Conservation (phyloP, 1,140 invertebrate genomes). For the Stegodyphus mimosarum region DNA sequence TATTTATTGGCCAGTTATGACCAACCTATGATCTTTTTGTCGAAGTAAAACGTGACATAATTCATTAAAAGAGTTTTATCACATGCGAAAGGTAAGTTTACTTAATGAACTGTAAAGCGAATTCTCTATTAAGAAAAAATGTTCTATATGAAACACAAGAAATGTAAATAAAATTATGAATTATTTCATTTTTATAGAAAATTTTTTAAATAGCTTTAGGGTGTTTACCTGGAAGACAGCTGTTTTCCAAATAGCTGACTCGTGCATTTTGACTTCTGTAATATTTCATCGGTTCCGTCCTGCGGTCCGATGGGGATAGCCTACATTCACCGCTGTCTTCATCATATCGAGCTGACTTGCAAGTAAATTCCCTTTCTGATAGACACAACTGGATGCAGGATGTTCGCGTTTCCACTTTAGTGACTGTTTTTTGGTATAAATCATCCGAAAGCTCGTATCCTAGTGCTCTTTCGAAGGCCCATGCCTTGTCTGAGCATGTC, state of each 20-base stretch:
- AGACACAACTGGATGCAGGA: slow-evolving; percentile 70
- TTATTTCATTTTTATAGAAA: too few species aligned
- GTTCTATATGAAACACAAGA: too few species aligned
- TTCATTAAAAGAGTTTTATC: too few species aligned
- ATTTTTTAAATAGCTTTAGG: neutral
- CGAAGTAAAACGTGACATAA: too few species aligned
- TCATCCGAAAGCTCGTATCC: slow-evolving; percentile 68
- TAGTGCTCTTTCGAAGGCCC: slow-evolving; percentile 70
- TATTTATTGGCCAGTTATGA: too few species aligned
- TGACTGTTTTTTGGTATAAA: slow-evolving; percentile 67
- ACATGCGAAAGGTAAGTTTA: too few species aligned
- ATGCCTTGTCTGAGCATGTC: slow-evolving; percentile 68
- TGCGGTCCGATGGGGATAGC: slow-evolving; percentile 68
- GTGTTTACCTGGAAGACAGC: slow-evolving; percentile 66
- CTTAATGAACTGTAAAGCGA: neutral
- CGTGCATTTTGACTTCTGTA: slow-evolving; percentile 66
- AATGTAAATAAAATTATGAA: too few species aligned
- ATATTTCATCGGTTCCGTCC: slow-evolving; percentile 68
- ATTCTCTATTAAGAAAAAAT: too few species aligned
- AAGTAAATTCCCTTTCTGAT: slow-evolving; percentile 66
- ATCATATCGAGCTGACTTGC: slow-evolving; percentile 71
- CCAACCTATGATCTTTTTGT: too few species aligned
- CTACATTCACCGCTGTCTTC: slow-evolving; percentile 68
- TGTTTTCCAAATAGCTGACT: slow-evolving; percentile 72
- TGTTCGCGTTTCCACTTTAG: slow-evolving; percentile 68